Evolutionary conservation across 2,113 vertebrate genomes (phyloP).

Genomic region (Anarhynchus alexandrinus): DNA sequence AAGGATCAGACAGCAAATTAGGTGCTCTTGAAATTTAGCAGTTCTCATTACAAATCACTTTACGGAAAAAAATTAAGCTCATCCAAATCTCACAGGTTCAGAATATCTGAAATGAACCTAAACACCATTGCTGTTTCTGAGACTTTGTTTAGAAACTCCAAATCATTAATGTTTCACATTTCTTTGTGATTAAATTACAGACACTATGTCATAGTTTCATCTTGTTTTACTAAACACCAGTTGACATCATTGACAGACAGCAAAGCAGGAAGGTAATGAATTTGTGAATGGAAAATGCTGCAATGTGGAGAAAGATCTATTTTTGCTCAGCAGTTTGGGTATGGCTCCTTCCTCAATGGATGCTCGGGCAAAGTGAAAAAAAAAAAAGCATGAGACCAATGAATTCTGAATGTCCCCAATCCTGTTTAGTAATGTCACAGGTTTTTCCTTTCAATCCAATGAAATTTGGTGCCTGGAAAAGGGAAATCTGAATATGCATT

Average conservation of each 20-base stretch:
- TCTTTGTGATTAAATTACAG: conserved; percentile 61
- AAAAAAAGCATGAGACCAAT: background rate
- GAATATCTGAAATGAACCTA: background rate
- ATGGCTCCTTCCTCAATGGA: background rate
- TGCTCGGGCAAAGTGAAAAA: background rate
- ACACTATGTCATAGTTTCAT: conserved; percentile 55
- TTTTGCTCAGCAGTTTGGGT: background rate
- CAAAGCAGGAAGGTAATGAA: background rate
- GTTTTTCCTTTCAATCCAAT: background rate
- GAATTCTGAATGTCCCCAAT: background rate
- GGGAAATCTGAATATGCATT: background rate
- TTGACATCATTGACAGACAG: conserved; percentile 35
- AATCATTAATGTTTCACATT: conserved; percentile 33
- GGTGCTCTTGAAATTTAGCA: conserved; percentile 37
- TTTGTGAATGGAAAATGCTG: background rate
- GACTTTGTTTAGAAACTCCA: background rate
- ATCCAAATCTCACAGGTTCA: conserved; percentile 5
- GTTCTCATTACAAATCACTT: conserved; percentile 13
- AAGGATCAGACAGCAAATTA: conserved; percentile 42
- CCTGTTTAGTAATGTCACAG: background rate
- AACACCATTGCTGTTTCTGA: background rate
- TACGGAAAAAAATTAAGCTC: background rate
- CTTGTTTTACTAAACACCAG: conserved; percentile 46
- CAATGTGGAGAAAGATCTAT: background rate
- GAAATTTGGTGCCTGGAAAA: background rate